A percentile compares a stretch with the other conserved stretches of the same genome.
Evolutionary conservation across 2,113 vertebrate genomes (phyloP).

Genomic region (Monarcha castaneiventris): DNA sequence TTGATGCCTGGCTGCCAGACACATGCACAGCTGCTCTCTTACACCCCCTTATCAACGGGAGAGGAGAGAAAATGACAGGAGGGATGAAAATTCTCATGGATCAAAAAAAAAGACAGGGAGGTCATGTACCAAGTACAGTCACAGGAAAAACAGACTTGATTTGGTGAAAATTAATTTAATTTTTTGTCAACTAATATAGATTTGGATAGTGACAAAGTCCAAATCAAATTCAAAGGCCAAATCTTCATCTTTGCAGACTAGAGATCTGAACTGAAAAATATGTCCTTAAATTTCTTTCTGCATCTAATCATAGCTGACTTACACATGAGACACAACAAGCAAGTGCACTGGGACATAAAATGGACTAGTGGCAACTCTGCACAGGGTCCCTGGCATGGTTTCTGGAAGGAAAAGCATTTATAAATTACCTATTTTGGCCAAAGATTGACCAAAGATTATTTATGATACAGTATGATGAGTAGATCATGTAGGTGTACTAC

Average conservation of each 20-base stretch:
- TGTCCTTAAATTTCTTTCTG: neutral
- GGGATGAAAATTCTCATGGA: neutral
- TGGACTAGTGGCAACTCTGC: no score
- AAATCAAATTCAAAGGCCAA: neutral
- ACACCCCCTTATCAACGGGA: neutral
- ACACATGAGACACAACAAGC: fast-evolving
- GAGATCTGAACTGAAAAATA: neutral
- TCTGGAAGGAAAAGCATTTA: neutral
- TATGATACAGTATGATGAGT: neutral
- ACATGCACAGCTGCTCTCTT: neutral
- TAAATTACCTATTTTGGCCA: neutral
- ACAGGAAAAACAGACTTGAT: neutral
- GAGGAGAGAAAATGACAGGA: neutral
- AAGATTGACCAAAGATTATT: neutral
- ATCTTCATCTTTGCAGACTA: neutral
- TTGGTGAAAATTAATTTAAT: neutral
- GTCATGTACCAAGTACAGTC: neutral
- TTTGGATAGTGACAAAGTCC: neutral
- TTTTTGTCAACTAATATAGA: neutral
- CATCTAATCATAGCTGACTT: neutral
- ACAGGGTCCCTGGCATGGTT: neutral
- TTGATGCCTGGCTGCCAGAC: neutral
- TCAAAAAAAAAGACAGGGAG: neutral
- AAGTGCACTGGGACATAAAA: neutral
- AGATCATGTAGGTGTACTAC: fast-evolving